Evolutionary conservation across 2,797 vertebrate genomes (phyloP), one percentile per base, ranked within the genome.

Genomic region (Spinus pinus): DNA sequence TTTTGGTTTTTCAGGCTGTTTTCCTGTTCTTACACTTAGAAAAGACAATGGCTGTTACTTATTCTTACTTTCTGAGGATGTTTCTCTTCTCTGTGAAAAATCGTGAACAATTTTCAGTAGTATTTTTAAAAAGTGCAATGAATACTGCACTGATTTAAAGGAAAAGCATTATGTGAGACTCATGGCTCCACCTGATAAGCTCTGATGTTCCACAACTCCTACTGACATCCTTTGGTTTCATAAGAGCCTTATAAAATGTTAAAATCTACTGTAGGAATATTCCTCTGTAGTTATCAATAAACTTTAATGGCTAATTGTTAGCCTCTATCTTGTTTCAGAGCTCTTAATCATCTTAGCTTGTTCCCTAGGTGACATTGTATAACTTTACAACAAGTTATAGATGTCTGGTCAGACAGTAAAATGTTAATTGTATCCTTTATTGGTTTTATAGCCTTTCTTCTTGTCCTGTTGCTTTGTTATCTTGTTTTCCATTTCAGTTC

Each of bases 201-300:
- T 92, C 80, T 73, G 60, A 51, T 86, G 41, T 87, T 95, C 94
- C 77, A 57, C 77, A 93, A 81, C 50, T 77, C 60, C 57, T 73
- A 81, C 82, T 96, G 82, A 56, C 25, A 90, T 78, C 24, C 70
- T 91, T 90, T 94, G 92, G 75, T 67, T 95, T 93, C 73, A 44
- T 49, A 64, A 56, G 67, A 93, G 51, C 22, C 44, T 93, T 85
- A 85, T 46, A 90, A 84, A 91, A 90, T 82, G 61, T 96, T 90
- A 60, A 97, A 95, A 88, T 82, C 64, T 77, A 57, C 83, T 77
- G 61, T 95, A 81, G 67, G 71, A n/a, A 91, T 75, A 51, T 9
- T 85, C 28, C 42, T 92, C 54, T 42, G 94, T 91, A 96, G 33
- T 60, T 72, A 84, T 93, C 91, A 93, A 90, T 93, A 90, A 62